Evolutionary conservation across 2,888 invertebrate species (phyloP).

Genomic region (Zonitis immaculata): DNA sequence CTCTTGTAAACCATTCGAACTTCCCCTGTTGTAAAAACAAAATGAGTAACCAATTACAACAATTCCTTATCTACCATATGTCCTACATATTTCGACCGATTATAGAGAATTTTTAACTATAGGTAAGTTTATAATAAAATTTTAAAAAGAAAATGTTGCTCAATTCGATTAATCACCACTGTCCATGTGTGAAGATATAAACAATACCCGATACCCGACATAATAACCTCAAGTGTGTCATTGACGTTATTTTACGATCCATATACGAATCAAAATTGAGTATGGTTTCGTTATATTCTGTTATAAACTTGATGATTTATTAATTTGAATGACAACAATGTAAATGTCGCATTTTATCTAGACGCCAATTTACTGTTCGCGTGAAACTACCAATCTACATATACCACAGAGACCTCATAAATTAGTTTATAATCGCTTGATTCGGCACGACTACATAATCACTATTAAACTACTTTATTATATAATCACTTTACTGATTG

Average conservation of each 20-base stretch:
- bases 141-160: too few relatives aligned
- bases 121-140: too few relatives aligned
- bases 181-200: constrained; percentile 27
- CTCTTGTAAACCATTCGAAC: background rate
- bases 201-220: constrained; percentile 20
- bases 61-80: background rate
- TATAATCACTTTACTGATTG: constrained; percentile 18
- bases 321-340: constrained; percentile 30
- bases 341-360: constrained; percentile 34
- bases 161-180: constrained; percentile 27
- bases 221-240: constrained; percentile 26
- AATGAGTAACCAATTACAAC: background rate
- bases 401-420: constrained; percentile 29
- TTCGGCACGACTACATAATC: constrained; percentile 29
- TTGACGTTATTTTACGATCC: constrained; percentile 26
- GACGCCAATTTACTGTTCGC: constrained; percentile 27
- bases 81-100: background rate
- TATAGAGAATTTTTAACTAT: too few relatives aligned
- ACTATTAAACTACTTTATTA: constrained; percentile 21
- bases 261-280: constrained; percentile 30
- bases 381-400: constrained; percentile 31
- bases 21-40: background rate
- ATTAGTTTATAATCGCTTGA: constrained; percentile 33
- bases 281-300: constrained; percentile 34
- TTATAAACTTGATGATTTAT: constrained; percentile 35